Conservation (phyloP, 1,140 invertebrate species). For the Papilio aristodemus region DNA sequence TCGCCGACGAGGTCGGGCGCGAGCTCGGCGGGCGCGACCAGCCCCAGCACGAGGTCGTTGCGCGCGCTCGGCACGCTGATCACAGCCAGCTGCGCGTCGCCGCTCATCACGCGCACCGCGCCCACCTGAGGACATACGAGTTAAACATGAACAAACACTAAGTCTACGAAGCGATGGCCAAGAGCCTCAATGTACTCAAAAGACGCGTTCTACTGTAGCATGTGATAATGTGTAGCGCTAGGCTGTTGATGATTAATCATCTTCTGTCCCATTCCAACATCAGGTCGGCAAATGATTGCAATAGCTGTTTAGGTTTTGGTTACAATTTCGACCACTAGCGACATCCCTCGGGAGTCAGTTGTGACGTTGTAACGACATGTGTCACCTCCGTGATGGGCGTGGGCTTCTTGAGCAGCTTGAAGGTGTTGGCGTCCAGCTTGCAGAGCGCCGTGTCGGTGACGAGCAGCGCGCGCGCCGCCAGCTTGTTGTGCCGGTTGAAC, state of each 20-base stretch:
- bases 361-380: too few relatives aligned
- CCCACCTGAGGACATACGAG: slow-evolving; percentile 67
- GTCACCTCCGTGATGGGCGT: slow-evolving; percentile 87
- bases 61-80: slow-evolving; percentile 94
- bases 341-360: too few relatives aligned
- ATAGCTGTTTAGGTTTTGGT: too few relatives aligned
- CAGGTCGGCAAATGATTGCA: too few relatives aligned
- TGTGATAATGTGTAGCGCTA: too few relatives aligned
- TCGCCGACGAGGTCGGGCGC: slow-evolving; percentile 90
- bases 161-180: too few relatives aligned
- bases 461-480: slow-evolving; percentile 92
- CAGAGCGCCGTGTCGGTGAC: slow-evolving; percentile 94
- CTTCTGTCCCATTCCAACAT: too few relatives aligned
- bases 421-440: slow-evolving; percentile 94
- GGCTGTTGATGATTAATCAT: too few relatives aligned
- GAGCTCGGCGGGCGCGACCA: slow-evolving; percentile 65
- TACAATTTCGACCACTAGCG: too few relatives aligned
- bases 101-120: slow-evolving; percentile 71
- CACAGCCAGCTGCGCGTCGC: slow-evolving; percentile 91
- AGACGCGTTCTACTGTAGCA: too few relatives aligned
- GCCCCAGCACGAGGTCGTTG: slow-evolving; percentile 93
- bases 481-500: slow-evolving; percentile 90
- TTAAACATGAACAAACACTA: too few relatives aligned
- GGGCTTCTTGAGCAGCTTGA: slow-evolving; percentile 92
- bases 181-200: too few relatives aligned